phyloP scores from a whole-genome alignment of 2,888 invertebrate species.

The Trissoscelio sp. region DNA sequence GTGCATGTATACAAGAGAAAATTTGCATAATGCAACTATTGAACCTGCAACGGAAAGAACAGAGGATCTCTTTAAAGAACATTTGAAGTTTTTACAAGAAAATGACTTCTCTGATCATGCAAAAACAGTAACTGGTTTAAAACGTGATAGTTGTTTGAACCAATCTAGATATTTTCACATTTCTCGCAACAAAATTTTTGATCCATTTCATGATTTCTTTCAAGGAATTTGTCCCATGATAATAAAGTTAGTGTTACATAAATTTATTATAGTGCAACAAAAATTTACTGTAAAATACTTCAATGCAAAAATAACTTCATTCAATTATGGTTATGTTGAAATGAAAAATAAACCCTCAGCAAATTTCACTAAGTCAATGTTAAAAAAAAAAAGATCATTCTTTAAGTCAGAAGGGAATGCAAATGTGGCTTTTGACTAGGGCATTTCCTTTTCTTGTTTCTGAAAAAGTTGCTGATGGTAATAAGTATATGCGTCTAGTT shows the following conservation, averaged over 20 bases:
- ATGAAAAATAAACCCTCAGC: slow-evolving; percentile 63
- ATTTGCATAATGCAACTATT: slow-evolving; percentile 43
- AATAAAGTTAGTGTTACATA: slow-evolving; percentile 54
- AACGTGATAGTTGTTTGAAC: slow-evolving; percentile 44
- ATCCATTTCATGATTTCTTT: slow-evolving; percentile 57
- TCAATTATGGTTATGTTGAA: slow-evolving; percentile 61
- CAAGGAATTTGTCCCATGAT: slow-evolving; percentile 65
- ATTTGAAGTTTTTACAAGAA: slow-evolving; percentile 15
- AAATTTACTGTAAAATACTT: slow-evolving; percentile 46
- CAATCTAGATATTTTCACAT: slow-evolving; percentile 51
- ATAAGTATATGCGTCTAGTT: slow-evolving; percentile 65
- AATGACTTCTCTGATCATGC: slow-evolving; percentile 4
- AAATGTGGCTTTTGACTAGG: slow-evolving; percentile 69
- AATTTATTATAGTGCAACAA: background rate
- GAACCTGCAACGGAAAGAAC: background rate
- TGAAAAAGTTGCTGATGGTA: slow-evolving; percentile 60
- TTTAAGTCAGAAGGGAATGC: slow-evolving; percentile 69
- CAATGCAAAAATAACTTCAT: slow-evolving; percentile 36
- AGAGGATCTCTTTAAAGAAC: slow-evolving; percentile 22
- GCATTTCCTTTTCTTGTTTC: slow-evolving; percentile 66
- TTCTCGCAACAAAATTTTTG: slow-evolving; percentile 50
- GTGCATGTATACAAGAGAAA: slow-evolving; percentile 49
- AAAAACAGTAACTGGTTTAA: slow-evolving; percentile 35
- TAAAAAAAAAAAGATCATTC: slow-evolving; percentile 42
- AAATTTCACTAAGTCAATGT: slow-evolving; percentile 48